Base-by-base conservation (phyloP, 2,888 invertebrate genomes). In the Diarsia mendica region DNA sequence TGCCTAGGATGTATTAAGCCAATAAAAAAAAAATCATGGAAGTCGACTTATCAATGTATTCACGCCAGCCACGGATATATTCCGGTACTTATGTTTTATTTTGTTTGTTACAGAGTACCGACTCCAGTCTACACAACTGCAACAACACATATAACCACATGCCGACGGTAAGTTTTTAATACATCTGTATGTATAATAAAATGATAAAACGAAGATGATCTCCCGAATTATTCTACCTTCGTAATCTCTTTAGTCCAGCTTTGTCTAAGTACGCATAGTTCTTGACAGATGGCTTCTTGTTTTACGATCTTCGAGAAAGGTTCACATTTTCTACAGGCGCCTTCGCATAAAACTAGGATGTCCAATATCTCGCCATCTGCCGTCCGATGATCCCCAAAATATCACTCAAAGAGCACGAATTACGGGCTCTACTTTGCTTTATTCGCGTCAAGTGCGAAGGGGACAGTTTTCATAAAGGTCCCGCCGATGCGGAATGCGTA, bases 331-430 rank as follows among this genome's bases (percentile, higher is more conserved):
- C 88, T 90, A 89, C 90, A 90, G 90, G 90, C 89, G 88, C 86
- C 89, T 87, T 87, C 90, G 89, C 93, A 94, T 95, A 95, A 95
- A 95, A 93, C 93, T 94, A 93, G 92, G 92, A 90, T 88, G 90
- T 90, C 90, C 94, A 94, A 95, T 95, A 95, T 93, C 94, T 91
- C 92, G 89, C 93, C 96, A 95, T 94, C 96, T 95, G 95, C 90
- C 91, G 91, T 88, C 89, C 91, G 92, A 92, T 94, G 92, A 92
- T 93, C 93, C 92, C 92, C 90, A 91, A 84, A 88, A 92, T 95
- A 95, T 95, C 94, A 94, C 92, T 94, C 93, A 90, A 92, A 91
- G 91, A 87, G 90, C 92, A 91, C 90, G 93, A 95, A 96, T 96
- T 94, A 95, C 94, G 88, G 88, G 90, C 88, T 91, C 92, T 91